Evolutionary conservation across 2,797 vertebrate genomes (phyloP).

Genomic region (Phaenicophaeus curvirostris): DNA sequence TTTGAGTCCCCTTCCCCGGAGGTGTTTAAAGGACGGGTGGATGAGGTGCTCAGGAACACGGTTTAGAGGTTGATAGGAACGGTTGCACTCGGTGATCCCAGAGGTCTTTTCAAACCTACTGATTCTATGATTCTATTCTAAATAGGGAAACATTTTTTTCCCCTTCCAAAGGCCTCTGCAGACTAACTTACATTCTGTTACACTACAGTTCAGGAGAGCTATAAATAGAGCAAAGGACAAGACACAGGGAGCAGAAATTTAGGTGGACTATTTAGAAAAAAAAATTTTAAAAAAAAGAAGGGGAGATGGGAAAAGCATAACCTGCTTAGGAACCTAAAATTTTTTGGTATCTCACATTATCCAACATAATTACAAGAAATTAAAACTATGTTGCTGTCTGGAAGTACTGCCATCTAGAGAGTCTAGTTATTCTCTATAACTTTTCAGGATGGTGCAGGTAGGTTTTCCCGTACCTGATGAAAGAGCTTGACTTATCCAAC

Average conservation of each 20-base stretch:
- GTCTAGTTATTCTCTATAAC: background rate
- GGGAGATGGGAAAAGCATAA: rapidly evolving
- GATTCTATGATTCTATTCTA: too few species aligned
- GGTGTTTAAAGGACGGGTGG: too few species aligned
- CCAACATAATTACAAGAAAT: background rate
- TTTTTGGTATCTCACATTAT: background rate
- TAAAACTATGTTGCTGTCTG: background rate
- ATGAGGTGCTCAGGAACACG: too few species aligned
- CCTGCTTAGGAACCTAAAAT: background rate
- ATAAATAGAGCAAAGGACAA: background rate
- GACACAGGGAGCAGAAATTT: background rate
- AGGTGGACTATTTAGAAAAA: background rate
- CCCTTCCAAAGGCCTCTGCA: background rate
- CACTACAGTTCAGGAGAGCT: background rate
- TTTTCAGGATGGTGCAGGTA: background rate
- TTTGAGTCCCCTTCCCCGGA: too few species aligned
- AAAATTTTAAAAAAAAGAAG: background rate
- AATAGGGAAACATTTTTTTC: background rate
- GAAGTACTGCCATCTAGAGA: background rate
- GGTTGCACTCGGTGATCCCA: too few species aligned
- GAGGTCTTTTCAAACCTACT: too few species aligned
- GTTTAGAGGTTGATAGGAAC: too few species aligned
- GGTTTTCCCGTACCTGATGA: background rate
- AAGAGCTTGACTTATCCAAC: background rate
- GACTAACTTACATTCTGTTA: background rate